phyloP scores from a whole-genome alignment of 1,140 invertebrate species.

The Euborellia annulipes region DNA sequence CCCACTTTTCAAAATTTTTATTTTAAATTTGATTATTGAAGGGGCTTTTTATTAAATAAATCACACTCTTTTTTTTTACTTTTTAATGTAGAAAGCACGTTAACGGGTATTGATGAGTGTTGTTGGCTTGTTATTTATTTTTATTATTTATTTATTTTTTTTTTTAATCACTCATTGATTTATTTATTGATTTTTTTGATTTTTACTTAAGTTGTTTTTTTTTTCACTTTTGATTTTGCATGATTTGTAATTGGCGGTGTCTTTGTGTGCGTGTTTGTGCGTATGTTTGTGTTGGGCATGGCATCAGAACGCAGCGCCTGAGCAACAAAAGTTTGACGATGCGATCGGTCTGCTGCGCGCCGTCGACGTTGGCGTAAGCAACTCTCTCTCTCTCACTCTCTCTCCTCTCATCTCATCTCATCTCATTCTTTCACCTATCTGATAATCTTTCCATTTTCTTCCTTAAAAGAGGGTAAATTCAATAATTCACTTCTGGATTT shows the following conservation, averaged over 20 bases:
- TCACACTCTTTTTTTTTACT: too few relatives aligned
- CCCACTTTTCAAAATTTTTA: too few relatives aligned
- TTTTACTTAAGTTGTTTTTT: conserved; percentile 24
- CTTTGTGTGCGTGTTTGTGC: conserved; percentile 1
- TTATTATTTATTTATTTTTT: conserved; percentile 35
- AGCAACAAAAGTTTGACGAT: conserved; percentile 72
- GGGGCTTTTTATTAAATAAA: too few relatives aligned
- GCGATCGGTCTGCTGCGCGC: conserved; percentile 77
- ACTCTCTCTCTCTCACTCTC: too few relatives aligned
- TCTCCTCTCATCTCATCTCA: too few relatives aligned
- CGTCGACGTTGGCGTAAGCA: conserved; percentile 54
- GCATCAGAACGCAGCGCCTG: conserved; percentile 45
- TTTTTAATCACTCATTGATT: conserved; percentile 21
- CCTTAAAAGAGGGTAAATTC: too few relatives aligned
- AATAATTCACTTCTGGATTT: too few relatives aligned
- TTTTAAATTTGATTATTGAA: too few relatives aligned
- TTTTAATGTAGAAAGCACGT: conserved; percentile 6
- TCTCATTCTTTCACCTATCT: too few relatives aligned
- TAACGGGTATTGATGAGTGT: conserved; percentile 19
- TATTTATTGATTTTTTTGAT: conserved; percentile 17
- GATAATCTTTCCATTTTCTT: too few relatives aligned
- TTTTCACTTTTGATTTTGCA: conserved; percentile 18
- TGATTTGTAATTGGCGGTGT: not conserved
- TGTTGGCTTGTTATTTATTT: conserved; percentile 33
- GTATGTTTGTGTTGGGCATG: conserved; percentile 6